Evolutionary conservation across 2,797 vertebrate genomes (phyloP), one percentile per base, ranked within the genome.

Genomic region (Eremophila alpestris): DNA sequence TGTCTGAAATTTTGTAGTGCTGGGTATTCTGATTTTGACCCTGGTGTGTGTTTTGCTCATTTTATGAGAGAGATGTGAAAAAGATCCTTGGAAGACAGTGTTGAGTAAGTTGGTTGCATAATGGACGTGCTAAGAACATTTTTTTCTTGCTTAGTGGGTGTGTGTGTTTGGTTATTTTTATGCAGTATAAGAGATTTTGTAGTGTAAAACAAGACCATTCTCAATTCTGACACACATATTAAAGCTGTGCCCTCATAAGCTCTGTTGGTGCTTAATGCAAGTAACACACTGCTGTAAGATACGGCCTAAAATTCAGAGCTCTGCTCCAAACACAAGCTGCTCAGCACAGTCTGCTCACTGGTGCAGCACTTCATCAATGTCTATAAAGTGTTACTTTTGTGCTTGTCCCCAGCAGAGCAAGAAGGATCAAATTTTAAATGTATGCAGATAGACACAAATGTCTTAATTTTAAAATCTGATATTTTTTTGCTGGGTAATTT

Each of bases 31-130:
- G 7, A 5, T 38, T 24, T 54, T 55, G 38, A 54, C 80, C 27
- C 18, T 60, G 62, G 43, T 0, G 0, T 13, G 13, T 24, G 17
- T 1, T 83, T 83, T 40, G 64, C 43, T 14, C 1, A 1, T 46
- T 94, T 59, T 62, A 7, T 60, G 11, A 32, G 10, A 64, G 22
- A n/a, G 27, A n/a, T 20, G n/a, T 36, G 32, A 38, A 85, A 36
- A 51, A 1, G 15, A 29, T 90, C 27, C 41, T 75, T 80, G 54
- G 45, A 86, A 71, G 49, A 36, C 8, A 54, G 21, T 20, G 30
- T 63, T 6, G 4, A 83, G 41, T 41, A 41, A 77, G n/a, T 17
- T 62, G 34, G 5, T 71, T 88, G 41, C 34, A 32, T 64, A 60
- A 59, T 26, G 9, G 27, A 18, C 0, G 0, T 40, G 10, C 30